Conservation (phyloP, 1,140 invertebrate genomes). For the Hyposmocoma kahamanoa region DNA sequence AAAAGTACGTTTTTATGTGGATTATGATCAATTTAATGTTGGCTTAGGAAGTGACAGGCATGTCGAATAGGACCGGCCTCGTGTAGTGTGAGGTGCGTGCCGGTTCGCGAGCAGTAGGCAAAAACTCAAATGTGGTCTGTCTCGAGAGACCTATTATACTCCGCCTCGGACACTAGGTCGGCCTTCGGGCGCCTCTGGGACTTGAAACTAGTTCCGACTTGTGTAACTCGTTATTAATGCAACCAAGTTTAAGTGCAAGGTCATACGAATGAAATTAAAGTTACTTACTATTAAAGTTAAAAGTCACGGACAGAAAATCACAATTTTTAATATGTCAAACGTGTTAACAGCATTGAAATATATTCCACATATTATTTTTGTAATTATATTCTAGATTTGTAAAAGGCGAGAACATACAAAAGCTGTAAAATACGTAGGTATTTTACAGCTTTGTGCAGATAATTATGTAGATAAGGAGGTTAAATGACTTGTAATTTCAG, state of each 20-base stretch:
- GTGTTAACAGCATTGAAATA: too few species aligned
- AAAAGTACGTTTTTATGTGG: too few species aligned
- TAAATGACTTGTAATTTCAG: too few species aligned
- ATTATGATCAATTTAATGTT: too few species aligned
- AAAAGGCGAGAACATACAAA: too few species aligned
- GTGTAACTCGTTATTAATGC: slow-evolving; percentile 9
- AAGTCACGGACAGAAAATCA: neutral
- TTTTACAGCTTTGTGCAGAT: too few species aligned
- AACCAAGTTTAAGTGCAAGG: neutral
- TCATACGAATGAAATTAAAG: neutral
- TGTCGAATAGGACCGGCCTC: slow-evolving; percentile 17
- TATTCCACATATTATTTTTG: too few species aligned
- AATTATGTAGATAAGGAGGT: too few species aligned
- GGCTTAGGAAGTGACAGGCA: slow-evolving; percentile 22
- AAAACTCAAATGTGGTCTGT: slow-evolving; percentile 18
- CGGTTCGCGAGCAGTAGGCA: slow-evolving; percentile 11
- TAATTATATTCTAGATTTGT: too few species aligned
- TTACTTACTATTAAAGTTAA: neutral
- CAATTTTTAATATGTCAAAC: too few species aligned
- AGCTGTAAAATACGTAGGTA: too few species aligned
- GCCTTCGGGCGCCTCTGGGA: slow-evolving; percentile 24
- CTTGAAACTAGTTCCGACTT: slow-evolving; percentile 28
- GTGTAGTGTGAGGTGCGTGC: neutral
- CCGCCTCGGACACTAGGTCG: slow-evolving; percentile 18
- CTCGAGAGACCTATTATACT: slow-evolving; percentile 24